Evolutionary conservation across 2,797 vertebrate species (phyloP), one percentile per base, ranked within the genome.

Genomic region (Dendrocincla fuliginosa): DNA sequence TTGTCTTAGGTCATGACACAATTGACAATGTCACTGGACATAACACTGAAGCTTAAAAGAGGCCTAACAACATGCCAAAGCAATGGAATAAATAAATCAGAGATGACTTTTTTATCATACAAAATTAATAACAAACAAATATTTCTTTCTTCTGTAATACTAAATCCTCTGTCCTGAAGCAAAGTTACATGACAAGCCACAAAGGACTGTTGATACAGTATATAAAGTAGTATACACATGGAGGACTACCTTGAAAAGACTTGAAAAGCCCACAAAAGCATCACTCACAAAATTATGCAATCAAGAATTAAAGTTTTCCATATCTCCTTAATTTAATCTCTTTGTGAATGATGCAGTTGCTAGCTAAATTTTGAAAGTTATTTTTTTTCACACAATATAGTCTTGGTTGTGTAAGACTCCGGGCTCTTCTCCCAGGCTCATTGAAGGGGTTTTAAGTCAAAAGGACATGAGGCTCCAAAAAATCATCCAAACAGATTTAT

Each of bases 91-190:
- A 92, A 92, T 87, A 95, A 89, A 96, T 79, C 37, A 49, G 30
- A 90, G 7, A 52, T 74, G 78, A 95, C 89, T 91, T 87, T 30
- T 39, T 80, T 89, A 94, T 94, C 82, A 87, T 37, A 87, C 16
- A 91, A 80, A 92, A 92, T 89, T 0, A 93, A 83, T 74, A 94
- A 53, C 84, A 89, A 84, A 57, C 17, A 18, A 81, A 8, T n/a
- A 50, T 70, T 52, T 87, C 32, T 87, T 89, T 59, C 44, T 90
- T 76, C 60, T 70, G 12, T 64, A 55, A 64, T 65, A 68, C 18
- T 59, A 35, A 70, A 93, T 16, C 3, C 28, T 25, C 27, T 52
- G 3, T 47, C 79, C 71, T 89, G 52, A 93, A 87, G 47, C 1
- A 87, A 74, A 59, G 82, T 52, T 28, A 67, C 33, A 44, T 67